These are phyloP conservation scores for Aphelinus certus DNA, from an alignment of 1,140 invertebrate species.

Conservation along the genomic window DNA sequence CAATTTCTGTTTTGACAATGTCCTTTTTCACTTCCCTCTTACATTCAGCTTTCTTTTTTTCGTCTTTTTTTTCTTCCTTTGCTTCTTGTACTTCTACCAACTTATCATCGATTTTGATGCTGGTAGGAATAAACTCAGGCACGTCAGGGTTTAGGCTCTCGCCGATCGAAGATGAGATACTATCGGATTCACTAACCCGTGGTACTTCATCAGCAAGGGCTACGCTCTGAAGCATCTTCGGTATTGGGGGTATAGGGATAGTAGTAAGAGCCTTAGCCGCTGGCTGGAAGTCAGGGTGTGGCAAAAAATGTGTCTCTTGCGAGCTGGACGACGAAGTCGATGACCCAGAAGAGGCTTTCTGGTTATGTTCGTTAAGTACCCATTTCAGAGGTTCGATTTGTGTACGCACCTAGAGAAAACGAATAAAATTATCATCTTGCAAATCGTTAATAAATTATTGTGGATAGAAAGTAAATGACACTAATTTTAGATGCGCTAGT, in stretches of 20 bases:
- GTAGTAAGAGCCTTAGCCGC: constrained; percentile 69
- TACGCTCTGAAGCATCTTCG: constrained; percentile 59
- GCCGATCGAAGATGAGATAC: constrained; percentile 47
- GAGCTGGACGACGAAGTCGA: constrained; percentile 40
- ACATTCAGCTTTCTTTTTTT: constrained; percentile 4
- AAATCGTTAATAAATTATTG: neutral
- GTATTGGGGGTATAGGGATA: constrained; percentile 75
- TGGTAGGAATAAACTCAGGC: constrained; percentile 81
- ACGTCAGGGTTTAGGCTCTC: constrained; percentile 85
- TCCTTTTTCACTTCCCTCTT: constrained; percentile 27
- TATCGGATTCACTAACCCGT: constrained; percentile 51
- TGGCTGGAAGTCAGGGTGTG: constrained; percentile 58
- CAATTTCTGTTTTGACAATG: neutral
- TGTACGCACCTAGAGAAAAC: constrained; percentile 76
- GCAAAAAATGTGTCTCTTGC: constrained; percentile 37
- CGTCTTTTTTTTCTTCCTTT: constrained; percentile 24
- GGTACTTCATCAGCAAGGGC: constrained; percentile 33
- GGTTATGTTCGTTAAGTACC: constrained; percentile 74
- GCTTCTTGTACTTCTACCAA: neutral
- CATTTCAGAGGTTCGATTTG: constrained; percentile 83
- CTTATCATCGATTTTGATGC: constrained; percentile 26
- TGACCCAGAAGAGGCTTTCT: constrained; percentile 59
- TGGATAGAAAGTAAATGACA: neutral
- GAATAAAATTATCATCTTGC: constrained; percentile 8
- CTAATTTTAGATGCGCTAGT: neutral